Evolutionary conservation across 2,113 vertebrate species (phyloP).

Genomic region (Pavo muticus): DNA sequence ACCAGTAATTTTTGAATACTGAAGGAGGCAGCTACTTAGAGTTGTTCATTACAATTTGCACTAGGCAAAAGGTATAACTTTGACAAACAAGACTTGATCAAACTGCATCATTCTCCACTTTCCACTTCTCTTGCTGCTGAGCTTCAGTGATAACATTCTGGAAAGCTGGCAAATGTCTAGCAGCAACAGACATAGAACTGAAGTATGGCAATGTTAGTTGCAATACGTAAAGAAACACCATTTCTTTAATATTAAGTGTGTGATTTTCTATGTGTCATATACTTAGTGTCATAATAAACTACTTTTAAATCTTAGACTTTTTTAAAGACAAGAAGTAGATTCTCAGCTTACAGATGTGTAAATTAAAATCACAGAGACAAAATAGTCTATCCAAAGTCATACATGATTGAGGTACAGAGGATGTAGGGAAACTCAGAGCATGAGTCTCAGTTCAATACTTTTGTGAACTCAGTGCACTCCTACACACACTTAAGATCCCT

Average conservation of each 20-base stretch:
- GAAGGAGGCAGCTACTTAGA: not conserved
- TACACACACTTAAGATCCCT: not conserved
- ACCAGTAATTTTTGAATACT: not conserved
- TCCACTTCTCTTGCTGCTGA: not conserved
- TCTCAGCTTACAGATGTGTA: not conserved
- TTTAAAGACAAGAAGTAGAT: not conserved
- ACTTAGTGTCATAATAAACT: not conserved
- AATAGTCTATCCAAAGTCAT: not conserved
- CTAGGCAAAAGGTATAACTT: not conserved
- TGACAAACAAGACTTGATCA: not conserved
- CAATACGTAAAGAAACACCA: not conserved
- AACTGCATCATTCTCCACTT: not conserved
- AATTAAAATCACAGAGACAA: not conserved
- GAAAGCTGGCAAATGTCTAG: not conserved
- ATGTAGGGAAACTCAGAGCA: not conserved
- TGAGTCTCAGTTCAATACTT: not conserved
- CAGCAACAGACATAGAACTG: not conserved
- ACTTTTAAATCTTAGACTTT: not conserved
- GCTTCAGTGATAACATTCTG: not conserved
- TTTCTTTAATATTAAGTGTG: not conserved
- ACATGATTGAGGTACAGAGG: not conserved
- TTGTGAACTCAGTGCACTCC: not conserved
- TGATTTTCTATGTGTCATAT: not conserved
- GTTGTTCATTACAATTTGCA: not conserved
- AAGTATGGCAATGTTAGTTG: not conserved